These are phyloP conservation scores for Xylota segnis DNA, from an alignment of 2,888 invertebrate species.

Conservation along the genomic window DNA sequence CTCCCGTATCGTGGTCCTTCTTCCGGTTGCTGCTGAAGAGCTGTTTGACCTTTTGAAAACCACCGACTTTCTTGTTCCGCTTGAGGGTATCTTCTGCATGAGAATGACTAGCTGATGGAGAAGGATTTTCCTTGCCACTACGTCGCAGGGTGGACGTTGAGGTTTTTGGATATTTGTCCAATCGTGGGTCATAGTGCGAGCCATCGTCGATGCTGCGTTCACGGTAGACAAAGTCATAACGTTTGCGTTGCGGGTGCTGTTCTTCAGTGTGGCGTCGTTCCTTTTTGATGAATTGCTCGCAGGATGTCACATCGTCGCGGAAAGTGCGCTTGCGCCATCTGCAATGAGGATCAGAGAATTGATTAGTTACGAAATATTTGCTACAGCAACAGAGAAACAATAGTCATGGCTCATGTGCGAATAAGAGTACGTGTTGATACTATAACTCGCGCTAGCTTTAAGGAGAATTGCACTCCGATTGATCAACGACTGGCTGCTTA, in stretches of 20 bases:
- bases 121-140: slow-evolving; percentile 74
- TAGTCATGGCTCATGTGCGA: no score
- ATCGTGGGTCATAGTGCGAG: slow-evolving; percentile 88
- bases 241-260: slow-evolving; percentile 84
- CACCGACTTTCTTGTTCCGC: slow-evolving; percentile 88
- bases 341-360: no score
- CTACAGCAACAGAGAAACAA: no score
- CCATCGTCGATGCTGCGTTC: slow-evolving; percentile 88
- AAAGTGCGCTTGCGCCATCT: slow-evolving; percentile 84
- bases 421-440: no score
- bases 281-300: slow-evolving; percentile 89
- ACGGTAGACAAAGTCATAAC: slow-evolving; percentile 86
- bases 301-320: slow-evolving; percentile 89
- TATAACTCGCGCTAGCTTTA: no score
- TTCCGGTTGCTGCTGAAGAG: slow-evolving; percentile 88
- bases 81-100: slow-evolving; percentile 81
- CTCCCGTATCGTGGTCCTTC: slow-evolving; percentile 80
- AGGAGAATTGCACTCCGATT: no score
- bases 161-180: slow-evolving; percentile 86
- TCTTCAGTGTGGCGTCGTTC: slow-evolving; percentile 90
- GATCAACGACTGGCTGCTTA: no score
- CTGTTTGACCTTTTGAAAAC: slow-evolving; percentile 91
- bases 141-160: slow-evolving; percentile 83
- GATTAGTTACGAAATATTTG: no score
- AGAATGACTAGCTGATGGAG: slow-evolving; percentile 64